Conservation (phyloP, 2,113 vertebrate species). For the Cynopterus brachyotis region DNA sequence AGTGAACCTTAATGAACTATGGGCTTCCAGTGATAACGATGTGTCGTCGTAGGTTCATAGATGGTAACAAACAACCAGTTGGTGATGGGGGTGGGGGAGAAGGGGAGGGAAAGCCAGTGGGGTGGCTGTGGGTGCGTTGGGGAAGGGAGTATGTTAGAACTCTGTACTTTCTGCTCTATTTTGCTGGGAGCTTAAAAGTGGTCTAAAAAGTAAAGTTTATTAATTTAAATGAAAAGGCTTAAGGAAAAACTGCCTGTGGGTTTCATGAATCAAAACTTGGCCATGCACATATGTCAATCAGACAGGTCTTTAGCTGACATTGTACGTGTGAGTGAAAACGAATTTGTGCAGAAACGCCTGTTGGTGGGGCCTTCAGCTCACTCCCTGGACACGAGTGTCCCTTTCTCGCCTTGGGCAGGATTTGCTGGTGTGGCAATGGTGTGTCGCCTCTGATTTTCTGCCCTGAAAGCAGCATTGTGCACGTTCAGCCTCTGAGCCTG, state of each 20-base stretch:
- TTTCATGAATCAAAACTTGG: not conserved
- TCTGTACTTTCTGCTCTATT: not conserved
- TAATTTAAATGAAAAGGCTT: not conserved
- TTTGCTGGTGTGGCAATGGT: not conserved
- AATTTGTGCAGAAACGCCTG: not conserved
- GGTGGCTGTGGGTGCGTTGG: not conserved
- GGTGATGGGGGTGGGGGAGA: not conserved
- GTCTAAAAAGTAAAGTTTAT: not conserved
- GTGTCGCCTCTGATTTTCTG: not conserved
- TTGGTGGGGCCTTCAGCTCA: not conserved
- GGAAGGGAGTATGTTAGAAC: not conserved
- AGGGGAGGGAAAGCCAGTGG: too few species aligned
- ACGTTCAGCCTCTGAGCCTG: conserved; percentile 58
- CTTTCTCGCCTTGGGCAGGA: not conserved
- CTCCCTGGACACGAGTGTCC: not conserved
- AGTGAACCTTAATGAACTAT: not conserved
- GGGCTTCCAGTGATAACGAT: not conserved
- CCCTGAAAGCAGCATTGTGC: conserved; percentile 65
- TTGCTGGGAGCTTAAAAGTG: not conserved
- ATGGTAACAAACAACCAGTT: not conserved
- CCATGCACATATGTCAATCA: not conserved
- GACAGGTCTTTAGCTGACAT: not conserved
- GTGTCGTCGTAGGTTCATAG: not conserved
- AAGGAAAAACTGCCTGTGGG: not conserved
- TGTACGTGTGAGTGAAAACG: not conserved